Base-by-base conservation (phyloP, 2,113 vertebrate species). In the Ifrita kowaldi region DNA sequence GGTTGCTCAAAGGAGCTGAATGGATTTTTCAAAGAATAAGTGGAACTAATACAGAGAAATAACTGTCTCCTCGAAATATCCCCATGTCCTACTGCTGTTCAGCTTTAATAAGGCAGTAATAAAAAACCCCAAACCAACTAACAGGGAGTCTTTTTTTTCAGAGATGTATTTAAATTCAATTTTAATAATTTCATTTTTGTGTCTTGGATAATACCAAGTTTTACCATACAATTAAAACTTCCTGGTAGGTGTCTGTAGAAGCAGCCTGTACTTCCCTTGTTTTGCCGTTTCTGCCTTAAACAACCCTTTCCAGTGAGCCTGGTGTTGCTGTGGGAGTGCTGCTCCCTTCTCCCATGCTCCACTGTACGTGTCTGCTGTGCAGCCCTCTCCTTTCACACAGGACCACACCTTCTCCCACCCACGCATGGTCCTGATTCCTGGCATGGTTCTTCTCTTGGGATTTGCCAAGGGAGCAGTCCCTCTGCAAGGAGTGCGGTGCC, bases 391-490 rank as follows among this genome's bases (percentile, higher is more conserved):
- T 50, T 32, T 26, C 42, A 15, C 46, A 12, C 37, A 11, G 60
- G 22, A 4, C 5, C 76, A 11, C 33, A 23, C 26, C 39, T 26
- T 10, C 50, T 19, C 33, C 0, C 3, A 7, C 19, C 23, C 28
- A 11, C 1, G 2, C 27, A 1, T 12, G 13, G 4, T 22, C 7
- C 67, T 9, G 21, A 7, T 23, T 46, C 16, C 69, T 39, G 39
- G 16, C 33, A 9, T 1, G 33, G 23, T 11, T 19, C 19, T n/a
- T 17, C 28, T n/a, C 23, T 10, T 14, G 0, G 5, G 10, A 11
- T 82, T 28, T 82, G 33, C 46, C n/a, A 17, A 20, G 64, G n/a
- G 12, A 39, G 19, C 2, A 1, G 10, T 13, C 39, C 19, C 37
- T 57, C 46, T 57, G 19, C 6, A 16, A 33, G 44, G 27, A 14